Evolutionary conservation across 2,888 invertebrate species (phyloP).

Genomic region (Sturmia bella): DNA sequence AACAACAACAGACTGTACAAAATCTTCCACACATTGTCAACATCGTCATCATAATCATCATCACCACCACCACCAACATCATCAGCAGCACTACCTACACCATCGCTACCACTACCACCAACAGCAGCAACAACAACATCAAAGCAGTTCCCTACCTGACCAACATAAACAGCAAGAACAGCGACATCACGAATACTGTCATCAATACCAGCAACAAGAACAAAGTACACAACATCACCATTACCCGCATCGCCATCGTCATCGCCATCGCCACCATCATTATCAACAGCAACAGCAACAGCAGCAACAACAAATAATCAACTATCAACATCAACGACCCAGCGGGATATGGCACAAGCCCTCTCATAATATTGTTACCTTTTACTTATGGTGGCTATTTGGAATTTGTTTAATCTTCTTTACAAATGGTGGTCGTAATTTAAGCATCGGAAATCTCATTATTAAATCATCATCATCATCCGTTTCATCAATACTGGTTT

Average conservation of each 20-base stretch:
- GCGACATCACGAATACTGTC: slow-evolving; percentile 35
- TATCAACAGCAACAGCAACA: slow-evolving; percentile 49
- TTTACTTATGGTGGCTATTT: slow-evolving; percentile 78
- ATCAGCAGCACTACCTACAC: slow-evolving; percentile 35
- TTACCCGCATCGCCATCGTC: slow-evolving; percentile 49
- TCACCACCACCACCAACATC: slow-evolving; percentile 32
- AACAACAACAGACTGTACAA: slow-evolving; percentile 65
- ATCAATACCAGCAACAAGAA: slow-evolving; percentile 27
- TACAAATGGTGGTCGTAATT: slow-evolving; percentile 74
- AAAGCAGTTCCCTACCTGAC: slow-evolving; percentile 37
- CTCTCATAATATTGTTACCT: slow-evolving; percentile 71
- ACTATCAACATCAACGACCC: slow-evolving; percentile 57
- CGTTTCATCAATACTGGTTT: slow-evolving; percentile 71
- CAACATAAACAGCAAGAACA: slow-evolving; percentile 45
- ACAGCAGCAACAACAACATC: slow-evolving; percentile 40
- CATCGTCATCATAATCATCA: slow-evolving; percentile 43
- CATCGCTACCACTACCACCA: slow-evolving; percentile 41
- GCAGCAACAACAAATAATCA: slow-evolving; percentile 43
- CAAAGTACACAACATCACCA: slow-evolving; percentile 37
- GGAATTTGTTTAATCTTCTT: slow-evolving; percentile 76
- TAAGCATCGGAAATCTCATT: slow-evolving; percentile 69
- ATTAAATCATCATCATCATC: slow-evolving; percentile 69
- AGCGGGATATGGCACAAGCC: slow-evolving; percentile 65
- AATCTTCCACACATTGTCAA: slow-evolving; percentile 56
- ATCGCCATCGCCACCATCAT: slow-evolving; percentile 42